Evolutionary conservation across 1,140 invertebrate genomes (phyloP).

Genomic region (Teleopsis dalmanni): DNA sequence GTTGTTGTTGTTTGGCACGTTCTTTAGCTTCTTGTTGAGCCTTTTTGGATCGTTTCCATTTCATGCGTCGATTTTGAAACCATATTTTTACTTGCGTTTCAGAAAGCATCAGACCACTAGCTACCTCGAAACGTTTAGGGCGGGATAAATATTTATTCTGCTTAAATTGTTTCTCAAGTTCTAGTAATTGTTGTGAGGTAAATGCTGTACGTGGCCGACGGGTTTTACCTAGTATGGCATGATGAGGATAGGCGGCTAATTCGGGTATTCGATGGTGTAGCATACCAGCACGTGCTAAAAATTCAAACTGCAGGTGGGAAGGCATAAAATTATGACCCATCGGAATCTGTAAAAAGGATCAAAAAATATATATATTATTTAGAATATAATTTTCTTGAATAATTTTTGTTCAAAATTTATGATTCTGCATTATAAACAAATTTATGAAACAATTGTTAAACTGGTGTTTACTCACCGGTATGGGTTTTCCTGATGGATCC

Average conservation of each 20-base stretch:
- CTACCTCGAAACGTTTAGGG: constrained; percentile 97
- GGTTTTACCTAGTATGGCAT: constrained; percentile 87
- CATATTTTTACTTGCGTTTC: constrained; percentile 98
- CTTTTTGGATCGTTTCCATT: constrained; percentile 92
- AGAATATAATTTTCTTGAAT: background rate
- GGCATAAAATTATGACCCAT: constrained; percentile 48
- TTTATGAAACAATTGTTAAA: no score
- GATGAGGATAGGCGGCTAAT: constrained; percentile 51
- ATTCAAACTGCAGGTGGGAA: constrained; percentile 77
- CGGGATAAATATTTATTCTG: constrained; percentile 98
- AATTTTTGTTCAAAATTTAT: background rate
- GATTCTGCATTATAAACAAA: background rate
- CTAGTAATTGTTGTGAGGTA: constrained; percentile 94
- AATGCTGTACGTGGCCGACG: constrained; percentile 93
- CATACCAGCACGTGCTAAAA: constrained; percentile 76
- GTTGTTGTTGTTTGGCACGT: constrained; percentile 35
- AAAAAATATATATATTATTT: background rate
- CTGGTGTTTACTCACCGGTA: constrained; percentile 38
- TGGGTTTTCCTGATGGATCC: constrained; percentile 41
- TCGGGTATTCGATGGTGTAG: constrained; percentile 73
- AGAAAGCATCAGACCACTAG: constrained; percentile 92
- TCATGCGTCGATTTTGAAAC: constrained; percentile 94
- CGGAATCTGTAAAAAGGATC: constrained; percentile 22
- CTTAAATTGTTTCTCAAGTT: constrained; percentile 96
- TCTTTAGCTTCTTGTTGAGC: constrained; percentile 67